Percentiles rank a stretch among this genome's conserved stretches.
Evolutionary conservation across 2,113 vertebrate species (phyloP).

Genomic region (Kryptolebias marmoratus): DNA sequence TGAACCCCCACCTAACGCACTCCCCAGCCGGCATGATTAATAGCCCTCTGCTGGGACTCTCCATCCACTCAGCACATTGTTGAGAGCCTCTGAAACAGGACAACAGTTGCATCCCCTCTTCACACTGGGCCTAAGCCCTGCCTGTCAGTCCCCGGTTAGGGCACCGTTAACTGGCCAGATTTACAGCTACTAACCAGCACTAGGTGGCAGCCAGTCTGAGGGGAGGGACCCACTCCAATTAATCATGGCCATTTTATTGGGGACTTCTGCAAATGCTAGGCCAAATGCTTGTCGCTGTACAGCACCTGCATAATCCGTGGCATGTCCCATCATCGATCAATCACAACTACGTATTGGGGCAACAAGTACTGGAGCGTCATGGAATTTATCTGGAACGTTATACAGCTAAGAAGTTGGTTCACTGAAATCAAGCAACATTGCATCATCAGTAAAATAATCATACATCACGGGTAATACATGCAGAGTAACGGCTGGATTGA

Average conservation of each 20-base stretch:
- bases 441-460: no score
- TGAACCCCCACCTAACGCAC: constrained; percentile 37
- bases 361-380: neutral
- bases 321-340: constrained; percentile 3
- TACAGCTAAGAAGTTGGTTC: neutral
- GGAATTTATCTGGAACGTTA: constrained; percentile 3
- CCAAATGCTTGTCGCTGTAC: constrained; percentile 27
- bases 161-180: constrained; percentile 83
- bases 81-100: constrained; percentile 83
- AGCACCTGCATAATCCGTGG: constrained; percentile 49
- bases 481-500: no score
- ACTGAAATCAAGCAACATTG: no score
- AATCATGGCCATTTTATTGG: constrained; percentile 61
- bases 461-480: no score
- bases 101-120: constrained; percentile 86
- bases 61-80: constrained; percentile 82
- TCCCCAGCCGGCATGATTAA: constrained; percentile 81
- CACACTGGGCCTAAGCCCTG: constrained; percentile 81
- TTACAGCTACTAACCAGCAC: constrained; percentile 83
- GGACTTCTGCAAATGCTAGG: constrained; percentile 46
- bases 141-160: constrained; percentile 86
- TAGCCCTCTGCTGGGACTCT: constrained; percentile 81
- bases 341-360: neutral
- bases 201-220: constrained; percentile 72
- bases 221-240: constrained; percentile 34